Conservation (phyloP, 2,113 vertebrate genomes). For the Alouatta palliata region DNA sequence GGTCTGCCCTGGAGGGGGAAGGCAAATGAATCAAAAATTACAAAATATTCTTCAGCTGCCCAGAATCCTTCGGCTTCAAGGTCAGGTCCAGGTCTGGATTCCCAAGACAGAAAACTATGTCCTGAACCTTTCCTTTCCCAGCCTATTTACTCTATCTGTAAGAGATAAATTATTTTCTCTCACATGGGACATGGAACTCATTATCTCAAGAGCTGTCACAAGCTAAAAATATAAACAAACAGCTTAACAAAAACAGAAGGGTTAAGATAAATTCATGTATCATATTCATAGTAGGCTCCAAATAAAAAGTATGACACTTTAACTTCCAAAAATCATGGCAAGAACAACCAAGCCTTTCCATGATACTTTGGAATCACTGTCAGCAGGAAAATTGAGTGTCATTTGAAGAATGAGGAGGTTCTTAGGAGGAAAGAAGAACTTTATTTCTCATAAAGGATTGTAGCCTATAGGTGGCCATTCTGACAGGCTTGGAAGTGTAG, state of each 20-base stretch:
- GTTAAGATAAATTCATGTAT: slow-evolving; percentile 36
- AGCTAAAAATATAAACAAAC: background rate
- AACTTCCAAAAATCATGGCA: background rate
- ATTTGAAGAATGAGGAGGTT: no score
- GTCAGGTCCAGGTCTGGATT: background rate
- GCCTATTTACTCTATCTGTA: background rate
- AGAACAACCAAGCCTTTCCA: background rate
- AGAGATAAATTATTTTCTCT: background rate
- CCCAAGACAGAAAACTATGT: background rate
- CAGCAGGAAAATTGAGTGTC: background rate
- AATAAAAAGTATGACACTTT: background rate
- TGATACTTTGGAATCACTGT: background rate
- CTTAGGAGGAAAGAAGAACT: no score
- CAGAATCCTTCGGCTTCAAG: background rate
- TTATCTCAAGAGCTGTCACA: background rate
- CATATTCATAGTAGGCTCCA: background rate
- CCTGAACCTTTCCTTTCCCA: background rate
- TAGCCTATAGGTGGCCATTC: no score
- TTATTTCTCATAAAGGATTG: no score
- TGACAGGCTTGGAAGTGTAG: no score
- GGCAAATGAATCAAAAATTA: background rate
- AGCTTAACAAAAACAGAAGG: background rate
- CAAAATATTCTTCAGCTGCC: background rate
- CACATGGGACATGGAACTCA: background rate
- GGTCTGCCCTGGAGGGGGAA: background rate